Evolutionary conservation across 2,113 vertebrate species (phyloP), one percentile per base, ranked within the genome.

Genomic region (Polyodon spathula): DNA sequence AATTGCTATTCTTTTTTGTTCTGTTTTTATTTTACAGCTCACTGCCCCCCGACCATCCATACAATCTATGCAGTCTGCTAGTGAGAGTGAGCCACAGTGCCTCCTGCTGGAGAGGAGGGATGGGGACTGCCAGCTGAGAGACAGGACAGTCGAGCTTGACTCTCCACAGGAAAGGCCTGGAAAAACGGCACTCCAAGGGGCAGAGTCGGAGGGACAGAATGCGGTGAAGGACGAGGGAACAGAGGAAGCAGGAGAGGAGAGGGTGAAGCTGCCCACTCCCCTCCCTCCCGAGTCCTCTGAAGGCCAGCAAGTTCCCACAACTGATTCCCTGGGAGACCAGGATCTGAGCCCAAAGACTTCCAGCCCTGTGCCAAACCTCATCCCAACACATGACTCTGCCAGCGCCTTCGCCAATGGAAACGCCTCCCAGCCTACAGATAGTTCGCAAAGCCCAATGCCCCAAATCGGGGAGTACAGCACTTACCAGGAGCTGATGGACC

Each of bases 1-100:
- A 27, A 27, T 27, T 27, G 27, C 1, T 2, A 27, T 27, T 27
- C 27, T 2, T 44, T 44, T 2, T n/a, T n/a, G n/a, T 44, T 12
- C 11, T 44, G 42, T 44, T 44, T 44, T 44, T 12, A 27, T 12
- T 67, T 65, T 80, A 37, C 76, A 98, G 95, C 74, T 97, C 78
- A 97, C 93, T 40, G 91, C 93, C 72, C 91, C 90, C 68, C 89
- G 89, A 68, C 90, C 91, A 66, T 95, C 92, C 65, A 87, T 85
- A 64, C 85, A 91, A 75, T 93, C 92, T 63, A 93, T 89, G 59
- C 92, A 90, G 64, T 93, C 91, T 27, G 90, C 85, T 66, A 94
- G 92, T 6, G 93, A 95, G 76, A 92, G 90, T 60, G 89, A 84
- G 78, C 91, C 89, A 58, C 93, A 77, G 74, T 91, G 88, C 68